Conservation (phyloP, 1,140 invertebrate species). For the Drosophila watanabei region DNA sequence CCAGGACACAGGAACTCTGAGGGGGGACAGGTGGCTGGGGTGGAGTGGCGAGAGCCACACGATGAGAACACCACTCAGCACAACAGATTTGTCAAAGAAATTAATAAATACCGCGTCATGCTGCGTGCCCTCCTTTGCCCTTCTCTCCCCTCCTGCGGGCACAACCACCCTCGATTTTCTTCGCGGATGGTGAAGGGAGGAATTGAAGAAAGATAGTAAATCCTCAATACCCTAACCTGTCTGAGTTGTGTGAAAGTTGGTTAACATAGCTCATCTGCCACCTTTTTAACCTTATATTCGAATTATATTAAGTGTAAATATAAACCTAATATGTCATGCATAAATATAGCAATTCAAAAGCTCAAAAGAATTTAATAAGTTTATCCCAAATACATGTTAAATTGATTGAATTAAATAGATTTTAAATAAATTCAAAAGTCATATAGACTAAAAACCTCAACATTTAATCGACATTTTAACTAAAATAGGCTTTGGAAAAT, state of each 20-base stretch:
- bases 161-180: neutral
- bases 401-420: too few relatives aligned
- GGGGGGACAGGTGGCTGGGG: slow-evolving; percentile 3
- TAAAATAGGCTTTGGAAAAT: too few relatives aligned
- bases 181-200: neutral
- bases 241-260: neutral
- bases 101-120: slow-evolving; percentile 83
- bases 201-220: neutral
- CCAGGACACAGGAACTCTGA: slow-evolving; percentile 11
- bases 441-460: too few relatives aligned
- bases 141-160: neutral
- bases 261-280: neutral
- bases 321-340: too few relatives aligned
- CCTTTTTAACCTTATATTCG: too few relatives aligned
- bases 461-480: too few relatives aligned
- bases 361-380: too few relatives aligned
- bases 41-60: slow-evolving; percentile 3
- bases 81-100: slow-evolving; percentile 84
- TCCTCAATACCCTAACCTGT: neutral
- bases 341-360: too few relatives aligned
- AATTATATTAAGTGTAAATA: too few relatives aligned
- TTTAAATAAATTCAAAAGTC: too few relatives aligned
- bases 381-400: too few relatives aligned
- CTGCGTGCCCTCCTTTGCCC: slow-evolving; percentile 31
- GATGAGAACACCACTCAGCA: slow-evolving; percentile 61